Base-by-base conservation (phyloP, 2,888 invertebrate genomes). In the Norana najaformis region DNA sequence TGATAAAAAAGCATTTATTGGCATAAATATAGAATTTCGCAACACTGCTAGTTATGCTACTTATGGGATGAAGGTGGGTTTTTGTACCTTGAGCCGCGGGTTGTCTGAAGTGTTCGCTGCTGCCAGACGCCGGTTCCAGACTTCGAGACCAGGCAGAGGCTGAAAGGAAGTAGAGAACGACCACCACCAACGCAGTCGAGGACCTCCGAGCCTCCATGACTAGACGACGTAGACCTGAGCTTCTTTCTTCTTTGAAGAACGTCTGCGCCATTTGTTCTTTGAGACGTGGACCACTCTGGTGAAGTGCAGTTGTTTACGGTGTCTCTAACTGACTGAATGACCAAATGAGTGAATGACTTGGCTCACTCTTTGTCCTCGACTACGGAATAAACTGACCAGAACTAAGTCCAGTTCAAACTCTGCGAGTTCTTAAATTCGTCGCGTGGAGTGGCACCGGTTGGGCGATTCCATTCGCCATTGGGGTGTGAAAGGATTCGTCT, bases 341-440 rank as follows among this genome's bases (percentile, higher is more conserved):
- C 47, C 23, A 11, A 69, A n/a, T 69, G 69, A 69, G 30, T 13
- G 69, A 69, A 30, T 8, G 69, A 69, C 69, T 69, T 69, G 30
- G 69, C n/a, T 69, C 30, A 69, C 69, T n/a, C 69, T 69, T n/a
- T 69, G 30, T n/a, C 30, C 0, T n/a, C n/a, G 30, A 69, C 69
- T 69, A 69, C 69, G 69, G n/a, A 69, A 69, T 69, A n/a, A n/a
- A n/a, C n/a, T n/a, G 30, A 69, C 69, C 69, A 69, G 69, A 69
- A 69, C 69, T 30, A 69, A 30, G 30, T 16, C 11, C n/a, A 30
- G 30, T 69, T 69, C 69, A n/a, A 69, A 69, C 69, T 30, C 47
- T 69, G 69, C 69, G 30, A 69, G 69, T 69, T 13, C 69, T 69
- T 69, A n/a, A n/a, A 69, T 69, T 53, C 69, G 16, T 5, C 69